Evolutionary conservation across 2,797 vertebrate species (phyloP).

Genomic region (Danio aesculapii): DNA sequence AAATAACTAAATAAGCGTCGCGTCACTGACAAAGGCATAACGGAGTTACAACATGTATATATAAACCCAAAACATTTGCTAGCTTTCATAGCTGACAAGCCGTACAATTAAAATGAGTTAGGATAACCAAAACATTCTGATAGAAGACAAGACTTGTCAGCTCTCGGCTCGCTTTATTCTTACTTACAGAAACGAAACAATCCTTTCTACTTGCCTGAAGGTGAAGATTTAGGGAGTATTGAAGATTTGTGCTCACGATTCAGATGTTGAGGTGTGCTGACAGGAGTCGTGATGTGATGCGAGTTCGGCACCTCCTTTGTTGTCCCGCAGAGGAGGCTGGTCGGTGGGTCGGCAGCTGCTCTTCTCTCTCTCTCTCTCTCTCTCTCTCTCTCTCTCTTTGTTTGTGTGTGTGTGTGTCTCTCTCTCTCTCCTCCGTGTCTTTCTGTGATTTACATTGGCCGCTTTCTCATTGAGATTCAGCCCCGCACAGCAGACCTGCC

Average conservation of each 20-base stretch:
- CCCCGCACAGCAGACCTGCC: slow-evolving; percentile 71
- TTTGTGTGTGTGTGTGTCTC: slow-evolving; percentile 71
- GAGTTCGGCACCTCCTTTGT: slow-evolving; percentile 65
- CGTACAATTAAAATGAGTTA: neutral
- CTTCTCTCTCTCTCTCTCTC: slow-evolving; percentile 2
- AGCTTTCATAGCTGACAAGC: neutral
- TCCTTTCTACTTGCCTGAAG: slow-evolving; percentile 29
- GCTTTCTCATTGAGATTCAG: slow-evolving; percentile 82
- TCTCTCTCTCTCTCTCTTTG: slow-evolving; percentile 54
- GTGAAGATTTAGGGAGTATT: neutral
- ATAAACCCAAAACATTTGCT: no score
- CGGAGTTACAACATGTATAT: no score
- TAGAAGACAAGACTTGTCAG: neutral
- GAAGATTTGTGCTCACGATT: slow-evolving; percentile 1
- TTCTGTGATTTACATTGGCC: slow-evolving; percentile 84
- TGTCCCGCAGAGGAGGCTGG: slow-evolving; percentile 66
- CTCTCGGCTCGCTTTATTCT: neutral
- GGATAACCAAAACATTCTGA: neutral
- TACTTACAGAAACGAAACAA: neutral
- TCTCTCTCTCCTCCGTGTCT: slow-evolving; percentile 77
- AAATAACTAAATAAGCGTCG: neutral
- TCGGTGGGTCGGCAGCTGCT: slow-evolving; percentile 70
- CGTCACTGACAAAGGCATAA: neutral
- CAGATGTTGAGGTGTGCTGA: slow-evolving; percentile 24
- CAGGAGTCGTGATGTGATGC: slow-evolving; percentile 40